phyloP scores from a whole-genome alignment of 2,888 invertebrate genomes.

The Thera obeliscata region DNA sequence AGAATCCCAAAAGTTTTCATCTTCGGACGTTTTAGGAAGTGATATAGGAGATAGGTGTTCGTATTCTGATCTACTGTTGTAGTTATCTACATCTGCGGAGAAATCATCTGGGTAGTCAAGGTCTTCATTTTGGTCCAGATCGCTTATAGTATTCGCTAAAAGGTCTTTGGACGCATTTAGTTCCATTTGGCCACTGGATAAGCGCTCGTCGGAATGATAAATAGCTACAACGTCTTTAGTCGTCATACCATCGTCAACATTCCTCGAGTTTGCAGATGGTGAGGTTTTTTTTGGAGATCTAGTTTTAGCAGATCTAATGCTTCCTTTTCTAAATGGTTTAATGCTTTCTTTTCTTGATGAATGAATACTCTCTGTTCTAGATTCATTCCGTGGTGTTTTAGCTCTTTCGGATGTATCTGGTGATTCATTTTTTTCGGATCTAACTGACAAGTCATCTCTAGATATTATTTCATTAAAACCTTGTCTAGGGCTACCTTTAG shows the following conservation, averaged over 20 bases:
- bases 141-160: constrained; percentile 44
- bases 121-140: constrained; percentile 46
- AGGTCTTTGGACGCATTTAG: constrained; percentile 48
- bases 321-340: constrained; percentile 1
- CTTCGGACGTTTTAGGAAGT: constrained; percentile 60
- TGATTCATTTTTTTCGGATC: too few species aligned
- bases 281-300: not conserved
- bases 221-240: constrained; percentile 56
- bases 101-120: constrained; percentile 61
- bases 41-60: constrained; percentile 62
- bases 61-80: constrained; percentile 58
- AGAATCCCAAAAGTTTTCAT: constrained; percentile 72
- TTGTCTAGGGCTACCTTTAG: constrained; percentile 41
- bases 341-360: constrained; percentile 7
- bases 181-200: constrained; percentile 53
- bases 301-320: not conserved
- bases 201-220: constrained; percentile 47
- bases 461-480: not conserved
- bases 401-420: not conserved
- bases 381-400: constrained; percentile 1
- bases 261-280: constrained; percentile 1
- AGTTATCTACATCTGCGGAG: constrained; percentile 67
- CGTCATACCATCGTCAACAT: constrained; percentile 16
- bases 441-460: constrained; percentile 3
- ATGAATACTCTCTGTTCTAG: constrained; percentile 5